These are phyloP conservation scores for Turritopsis dohrnii DNA, from an alignment of 30 jellyfish, hydroid and myxozoan species.

Conservation along the genomic window DNA sequence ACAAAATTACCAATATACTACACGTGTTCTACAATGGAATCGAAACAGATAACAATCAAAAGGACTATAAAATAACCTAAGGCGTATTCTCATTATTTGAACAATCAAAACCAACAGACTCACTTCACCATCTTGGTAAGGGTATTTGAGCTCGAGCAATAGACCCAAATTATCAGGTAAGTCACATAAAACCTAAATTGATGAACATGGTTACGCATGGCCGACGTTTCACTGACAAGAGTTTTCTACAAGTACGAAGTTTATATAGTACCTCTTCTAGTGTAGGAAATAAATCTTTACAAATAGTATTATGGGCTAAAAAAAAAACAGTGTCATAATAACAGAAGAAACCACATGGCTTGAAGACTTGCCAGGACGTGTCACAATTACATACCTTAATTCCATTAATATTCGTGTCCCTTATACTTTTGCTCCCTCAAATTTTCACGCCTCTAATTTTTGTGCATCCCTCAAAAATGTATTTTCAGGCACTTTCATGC, in stretches of 20 bases:
- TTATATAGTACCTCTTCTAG: not conserved
- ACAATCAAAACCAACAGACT: not conserved
- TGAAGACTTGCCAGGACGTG: too few relatives aligned
- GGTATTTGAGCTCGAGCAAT: conserved; percentile 58
- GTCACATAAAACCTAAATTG: not conserved
- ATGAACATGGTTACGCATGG: not conserved
- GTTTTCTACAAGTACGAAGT: too few relatives aligned
- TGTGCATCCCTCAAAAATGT: too few relatives aligned
- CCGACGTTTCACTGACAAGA: too few relatives aligned
- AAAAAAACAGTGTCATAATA: not conserved
- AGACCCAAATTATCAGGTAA: conserved; percentile 42
- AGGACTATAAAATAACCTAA: too few relatives aligned
- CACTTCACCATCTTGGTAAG: conserved; percentile 53
- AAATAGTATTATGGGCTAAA: not conserved
- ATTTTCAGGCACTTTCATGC: too few relatives aligned
- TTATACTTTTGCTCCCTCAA: too few relatives aligned
- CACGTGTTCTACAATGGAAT: not conserved
- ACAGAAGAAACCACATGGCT: too few relatives aligned
- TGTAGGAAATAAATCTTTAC: not conserved
- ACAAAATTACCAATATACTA: not conserved
- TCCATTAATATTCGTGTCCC: too few relatives aligned
- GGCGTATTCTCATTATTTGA: too few relatives aligned
- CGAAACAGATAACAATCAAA: not conserved
- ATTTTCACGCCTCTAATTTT: too few relatives aligned
- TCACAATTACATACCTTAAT: too few relatives aligned